Percentiles rank a stretch among this genome's conserved stretches.
Conservation (phyloP, 2,888 invertebrate species). For the Deilephila porcellus region DNA sequence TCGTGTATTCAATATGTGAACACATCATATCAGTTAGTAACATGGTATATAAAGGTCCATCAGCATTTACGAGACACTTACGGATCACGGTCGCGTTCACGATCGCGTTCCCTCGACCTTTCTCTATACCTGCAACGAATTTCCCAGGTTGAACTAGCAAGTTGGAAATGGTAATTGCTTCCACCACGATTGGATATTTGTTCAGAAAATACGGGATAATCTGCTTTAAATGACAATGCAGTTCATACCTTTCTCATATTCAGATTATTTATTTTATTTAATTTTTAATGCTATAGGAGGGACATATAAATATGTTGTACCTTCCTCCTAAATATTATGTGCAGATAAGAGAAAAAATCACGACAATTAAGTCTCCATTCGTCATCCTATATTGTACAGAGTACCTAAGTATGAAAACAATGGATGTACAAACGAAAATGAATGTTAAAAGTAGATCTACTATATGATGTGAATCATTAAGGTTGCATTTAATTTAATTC, state of each 20-base stretch:
- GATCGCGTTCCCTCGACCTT: conserved; percentile 88
- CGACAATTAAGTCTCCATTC: too few relatives aligned
- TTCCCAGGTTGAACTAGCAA: conserved; percentile 37
- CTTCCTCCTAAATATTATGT: too few relatives aligned
- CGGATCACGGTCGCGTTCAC: conserved; percentile 86
- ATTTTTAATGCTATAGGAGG: not conserved
- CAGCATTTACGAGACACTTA: conserved; percentile 67
- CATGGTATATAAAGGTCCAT: not conserved
- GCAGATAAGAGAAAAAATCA: too few relatives aligned
- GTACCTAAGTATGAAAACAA: too few relatives aligned
- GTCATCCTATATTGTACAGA: too few relatives aligned
- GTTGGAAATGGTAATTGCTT: not conserved
- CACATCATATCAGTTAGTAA: conserved; percentile 22
- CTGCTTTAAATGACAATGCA: too few relatives aligned
- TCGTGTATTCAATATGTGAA: conserved; percentile 8
- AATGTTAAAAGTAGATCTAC: too few relatives aligned
- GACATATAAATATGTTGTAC: too few relatives aligned
- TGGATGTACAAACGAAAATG: too few relatives aligned
- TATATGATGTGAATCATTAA: too few relatives aligned
- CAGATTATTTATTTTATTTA: not conserved
- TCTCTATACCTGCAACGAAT: conserved; percentile 87
- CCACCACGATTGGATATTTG: not conserved
- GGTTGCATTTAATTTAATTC: too few relatives aligned
- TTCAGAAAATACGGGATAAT: not conserved
- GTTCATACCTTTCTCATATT: not conserved